These are phyloP conservation scores for Galaxea fascicularis DNA, from an alignment of 92 coral and sea anemone species.

Conservation along the genomic window DNA sequence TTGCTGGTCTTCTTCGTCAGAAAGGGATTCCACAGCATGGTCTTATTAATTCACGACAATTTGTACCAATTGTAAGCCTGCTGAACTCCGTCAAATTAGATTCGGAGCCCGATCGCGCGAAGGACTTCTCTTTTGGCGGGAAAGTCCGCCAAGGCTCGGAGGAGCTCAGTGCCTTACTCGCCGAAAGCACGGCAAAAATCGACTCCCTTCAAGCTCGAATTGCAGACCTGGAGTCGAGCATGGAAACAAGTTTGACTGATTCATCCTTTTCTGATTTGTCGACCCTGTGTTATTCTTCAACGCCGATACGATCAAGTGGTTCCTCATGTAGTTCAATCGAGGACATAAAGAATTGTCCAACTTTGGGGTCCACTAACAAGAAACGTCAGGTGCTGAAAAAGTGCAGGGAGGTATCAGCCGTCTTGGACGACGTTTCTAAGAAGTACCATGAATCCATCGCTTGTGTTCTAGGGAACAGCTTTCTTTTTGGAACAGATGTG, in stretches of 20 bases:
- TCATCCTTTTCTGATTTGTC: background rate
- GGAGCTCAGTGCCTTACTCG: conserved; percentile 12
- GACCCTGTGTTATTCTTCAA: background rate
- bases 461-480: conserved; percentile 41
- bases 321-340: background rate
- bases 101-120: conserved; percentile 31
- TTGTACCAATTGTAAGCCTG: conserved; percentile 24
- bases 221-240: background rate
- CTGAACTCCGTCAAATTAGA: conserved; percentile 34
- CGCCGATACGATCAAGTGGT: background rate
- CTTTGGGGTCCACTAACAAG: conserved; percentile 24
- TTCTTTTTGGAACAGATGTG: conserved; percentile 20
- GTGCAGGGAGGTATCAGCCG: conserved; percentile 17
- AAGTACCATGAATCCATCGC: conserved; percentile 23
- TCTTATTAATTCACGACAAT: conserved; percentile 19
- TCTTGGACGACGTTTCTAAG: conserved; percentile 1
- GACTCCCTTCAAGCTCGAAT: conserved; percentile 23
- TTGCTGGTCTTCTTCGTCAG: conserved; percentile 44
- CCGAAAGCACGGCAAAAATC: conserved; percentile 8
- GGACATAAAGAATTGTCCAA: conserved; percentile 36
- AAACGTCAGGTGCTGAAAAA: conserved; percentile 26
- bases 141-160: conserved; percentile 21
- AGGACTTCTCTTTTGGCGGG: conserved; percentile 30
- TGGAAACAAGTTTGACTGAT: background rate
- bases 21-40: conserved; percentile 27